These are phyloP conservation scores for Cnemophilus loriae DNA, from an alignment of 2,113 vertebrate genomes.

Conservation along the genomic window DNA sequence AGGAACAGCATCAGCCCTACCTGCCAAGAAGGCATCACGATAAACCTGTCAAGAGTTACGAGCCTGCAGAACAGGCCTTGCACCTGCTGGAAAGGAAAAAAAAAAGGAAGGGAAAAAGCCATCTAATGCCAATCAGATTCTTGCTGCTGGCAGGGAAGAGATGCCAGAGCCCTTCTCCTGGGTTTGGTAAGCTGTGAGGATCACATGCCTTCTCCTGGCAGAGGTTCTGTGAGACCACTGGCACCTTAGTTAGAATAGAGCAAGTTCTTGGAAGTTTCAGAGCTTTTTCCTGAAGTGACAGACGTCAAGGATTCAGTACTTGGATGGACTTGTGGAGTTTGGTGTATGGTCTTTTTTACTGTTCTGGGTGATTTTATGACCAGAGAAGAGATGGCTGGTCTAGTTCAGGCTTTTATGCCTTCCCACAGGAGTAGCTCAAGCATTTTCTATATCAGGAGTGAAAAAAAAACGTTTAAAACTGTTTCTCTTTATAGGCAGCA, in stretches of 20 bases:
- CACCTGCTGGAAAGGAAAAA: slow-evolving; percentile 22
- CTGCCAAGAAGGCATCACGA: slow-evolving; percentile 36
- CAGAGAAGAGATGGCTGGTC: background rate
- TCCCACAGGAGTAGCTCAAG: background rate
- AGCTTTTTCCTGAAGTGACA: background rate
- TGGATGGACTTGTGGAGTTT: background rate
- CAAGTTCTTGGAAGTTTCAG: background rate
- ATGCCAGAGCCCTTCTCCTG: background rate
- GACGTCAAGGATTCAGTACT: background rate
- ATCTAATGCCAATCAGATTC: slow-evolving; percentile 39
- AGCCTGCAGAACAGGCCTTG: slow-evolving; percentile 46
- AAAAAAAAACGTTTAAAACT: background rate
- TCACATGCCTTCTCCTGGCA: slow-evolving; percentile 2
- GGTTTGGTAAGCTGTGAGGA: background rate
- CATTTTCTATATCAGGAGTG: background rate
- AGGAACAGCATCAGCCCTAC: slow-evolving; percentile 4
- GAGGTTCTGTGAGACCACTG: background rate
- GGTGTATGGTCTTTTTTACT: background rate
- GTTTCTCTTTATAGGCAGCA: background rate
- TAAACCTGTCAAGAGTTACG: slow-evolving; percentile 25
- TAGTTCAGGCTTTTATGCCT: background rate
- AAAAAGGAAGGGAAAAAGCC: background rate
- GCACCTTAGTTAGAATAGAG: background rate
- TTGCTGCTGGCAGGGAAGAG: background rate
- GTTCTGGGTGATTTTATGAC: background rate